phyloP scores from a whole-genome alignment of 2,888 invertebrate species.

The Autographa pulchrina region DNA sequence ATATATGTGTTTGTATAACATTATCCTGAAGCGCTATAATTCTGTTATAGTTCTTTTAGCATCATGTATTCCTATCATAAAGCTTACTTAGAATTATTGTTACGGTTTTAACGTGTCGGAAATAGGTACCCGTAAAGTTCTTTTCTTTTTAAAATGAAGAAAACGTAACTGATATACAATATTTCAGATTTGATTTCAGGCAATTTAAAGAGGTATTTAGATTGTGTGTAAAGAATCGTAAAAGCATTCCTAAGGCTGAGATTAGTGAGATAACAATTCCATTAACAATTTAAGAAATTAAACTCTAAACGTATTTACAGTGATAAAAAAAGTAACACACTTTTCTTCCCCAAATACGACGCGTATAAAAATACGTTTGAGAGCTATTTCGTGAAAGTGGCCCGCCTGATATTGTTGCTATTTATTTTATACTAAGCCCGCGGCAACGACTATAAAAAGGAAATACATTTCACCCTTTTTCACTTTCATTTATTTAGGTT shows the following conservation, averaged over 20 bases:
- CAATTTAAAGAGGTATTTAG: neutral
- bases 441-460: constrained; percentile 37
- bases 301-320: constrained; percentile 46
- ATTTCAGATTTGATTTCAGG: neutral
- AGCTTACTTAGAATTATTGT: too few relatives aligned
- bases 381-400: constrained; percentile 58
- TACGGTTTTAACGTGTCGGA: too few relatives aligned
- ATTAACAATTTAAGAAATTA: neutral
- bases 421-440: constrained; percentile 55
- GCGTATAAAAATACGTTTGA: constrained; percentile 56
- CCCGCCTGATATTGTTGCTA: constrained; percentile 58
- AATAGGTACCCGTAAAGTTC: too few relatives aligned
- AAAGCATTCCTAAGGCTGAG: neutral
- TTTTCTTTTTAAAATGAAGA: too few relatives aligned
- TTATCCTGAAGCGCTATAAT: too few relatives aligned
- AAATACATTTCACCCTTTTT: constrained; percentile 42
- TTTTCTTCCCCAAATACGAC: constrained; percentile 52
- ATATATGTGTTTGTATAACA: too few relatives aligned
- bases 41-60: too few relatives aligned
- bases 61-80: too few relatives aligned
- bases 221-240: neutral
- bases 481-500: constrained; percentile 22
- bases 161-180: too few relatives aligned
- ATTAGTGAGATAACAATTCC: constrained; percentile 1
- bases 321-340: constrained; percentile 49